phyloP scores from a whole-genome alignment of 2,797 vertebrate genomes.

The Rhadinocentrus ornatus region DNA sequence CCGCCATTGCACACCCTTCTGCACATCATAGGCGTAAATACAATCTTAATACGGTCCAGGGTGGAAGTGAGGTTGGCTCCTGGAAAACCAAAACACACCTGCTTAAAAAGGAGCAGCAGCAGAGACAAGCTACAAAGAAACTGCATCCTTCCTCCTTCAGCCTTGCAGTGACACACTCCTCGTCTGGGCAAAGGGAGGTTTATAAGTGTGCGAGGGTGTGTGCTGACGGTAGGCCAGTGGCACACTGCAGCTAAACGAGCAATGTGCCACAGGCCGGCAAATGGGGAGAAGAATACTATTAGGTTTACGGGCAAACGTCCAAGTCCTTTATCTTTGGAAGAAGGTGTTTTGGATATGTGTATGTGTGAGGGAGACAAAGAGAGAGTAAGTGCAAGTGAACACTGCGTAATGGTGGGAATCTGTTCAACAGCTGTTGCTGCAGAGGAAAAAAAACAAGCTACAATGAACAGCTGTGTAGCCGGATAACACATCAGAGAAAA shows the following conservation, averaged over 20 bases:
- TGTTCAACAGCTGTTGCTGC: constrained; percentile 78
- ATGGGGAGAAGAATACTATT: constrained; percentile 68
- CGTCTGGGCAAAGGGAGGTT: constrained; percentile 73
- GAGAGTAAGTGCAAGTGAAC: constrained; percentile 70
- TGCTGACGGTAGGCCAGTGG: constrained; percentile 76
- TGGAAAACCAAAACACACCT: constrained; percentile 81
- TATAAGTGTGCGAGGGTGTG: constrained; percentile 78
- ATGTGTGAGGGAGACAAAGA: constrained; percentile 69
- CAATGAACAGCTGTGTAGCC: constrained; percentile 68
- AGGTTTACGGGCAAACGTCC: constrained; percentile 67
- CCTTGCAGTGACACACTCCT: constrained; percentile 70
- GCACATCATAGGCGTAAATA: constrained; percentile 95
- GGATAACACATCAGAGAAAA: constrained; percentile 46
- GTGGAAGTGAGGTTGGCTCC: constrained; percentile 92
- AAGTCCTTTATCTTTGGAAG: constrained; percentile 76
- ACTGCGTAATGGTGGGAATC: constrained; percentile 80
- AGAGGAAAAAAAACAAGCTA: constrained; percentile 70
- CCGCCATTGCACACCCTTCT: constrained; percentile 87
- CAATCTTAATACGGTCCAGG: constrained; percentile 94
- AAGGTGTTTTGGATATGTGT: constrained; percentile 77
- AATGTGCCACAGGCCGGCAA: constrained; percentile 76
- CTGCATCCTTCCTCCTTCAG: constrained; percentile 77
- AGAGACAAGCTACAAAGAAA: constrained; percentile 60
- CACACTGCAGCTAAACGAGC: constrained; percentile 68
- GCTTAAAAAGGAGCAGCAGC: constrained; percentile 73